These are phyloP conservation scores for Stictocephala bisonia DNA, from an alignment of 2,888 invertebrate species.

Conservation along the genomic window DNA sequence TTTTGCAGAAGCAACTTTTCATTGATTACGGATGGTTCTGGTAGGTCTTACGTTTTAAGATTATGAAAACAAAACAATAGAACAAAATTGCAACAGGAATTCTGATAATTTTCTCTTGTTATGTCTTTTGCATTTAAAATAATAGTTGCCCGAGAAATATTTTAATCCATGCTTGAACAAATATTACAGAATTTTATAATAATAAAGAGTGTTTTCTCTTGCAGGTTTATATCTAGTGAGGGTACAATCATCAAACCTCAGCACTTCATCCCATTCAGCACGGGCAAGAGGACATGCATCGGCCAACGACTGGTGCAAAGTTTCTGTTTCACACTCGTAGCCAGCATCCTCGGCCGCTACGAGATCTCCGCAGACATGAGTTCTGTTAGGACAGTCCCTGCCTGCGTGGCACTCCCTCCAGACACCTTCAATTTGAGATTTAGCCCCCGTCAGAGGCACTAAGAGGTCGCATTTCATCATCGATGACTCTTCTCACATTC, in stretches of 20 bases:
- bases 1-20: no score
- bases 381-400: conserved; percentile 69
- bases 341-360: conserved; percentile 74
- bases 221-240: conserved; percentile 75
- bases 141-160: no score
- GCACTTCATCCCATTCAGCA: conserved; percentile 87
- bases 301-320: conserved; percentile 84
- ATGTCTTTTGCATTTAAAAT: no score
- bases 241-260: conserved; percentile 70
- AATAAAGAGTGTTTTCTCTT: no score
- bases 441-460: conserved; percentile 1
- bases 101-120: no score
- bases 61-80: no score
- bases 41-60: no score
- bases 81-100: no score
- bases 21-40: no score
- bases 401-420: conserved; percentile 80
- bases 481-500: background rate
- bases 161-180: no score
- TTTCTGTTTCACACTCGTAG: conserved; percentile 79
- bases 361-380: conserved; percentile 71
- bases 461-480: background rate
- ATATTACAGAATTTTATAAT: no score
- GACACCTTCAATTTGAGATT: conserved; percentile 66
- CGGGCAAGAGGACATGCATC: conserved; percentile 87